These are phyloP conservation scores for Anagyrus pseudococci DNA, from an alignment of 2,888 invertebrate species.

Conservation along the genomic window DNA sequence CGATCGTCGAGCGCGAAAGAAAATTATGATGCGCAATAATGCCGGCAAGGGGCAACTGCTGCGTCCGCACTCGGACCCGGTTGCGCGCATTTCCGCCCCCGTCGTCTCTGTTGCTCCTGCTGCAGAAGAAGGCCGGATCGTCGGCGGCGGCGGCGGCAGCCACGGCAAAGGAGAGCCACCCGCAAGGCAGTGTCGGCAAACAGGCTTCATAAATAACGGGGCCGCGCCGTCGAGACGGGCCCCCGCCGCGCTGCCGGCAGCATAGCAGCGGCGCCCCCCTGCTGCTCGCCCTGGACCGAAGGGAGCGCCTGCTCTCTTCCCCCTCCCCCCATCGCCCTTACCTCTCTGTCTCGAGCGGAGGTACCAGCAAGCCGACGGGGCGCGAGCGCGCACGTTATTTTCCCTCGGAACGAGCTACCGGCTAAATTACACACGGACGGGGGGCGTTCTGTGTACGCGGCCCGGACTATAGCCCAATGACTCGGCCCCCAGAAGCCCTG, in stretches of 20 bases:
- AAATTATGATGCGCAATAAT: too few species aligned
- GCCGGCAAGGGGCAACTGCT: too few species aligned
- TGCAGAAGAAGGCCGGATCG: too few species aligned
- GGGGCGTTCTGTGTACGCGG: conserved; percentile 18
- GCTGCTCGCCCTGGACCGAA: not conserved
- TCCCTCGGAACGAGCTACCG: conserved; percentile 40
- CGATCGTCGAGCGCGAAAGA: too few species aligned
- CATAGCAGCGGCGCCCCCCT: not conserved
- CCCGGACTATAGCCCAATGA: not conserved
- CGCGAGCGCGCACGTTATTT: conserved; percentile 42
- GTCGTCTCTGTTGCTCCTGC: too few species aligned
- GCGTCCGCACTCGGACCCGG: too few species aligned
- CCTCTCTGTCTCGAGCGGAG: conserved; percentile 43
- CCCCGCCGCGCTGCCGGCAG: not conserved
- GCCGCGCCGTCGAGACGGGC: not conserved
- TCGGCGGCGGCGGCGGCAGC: conserved; percentile 3
- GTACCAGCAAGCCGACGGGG: conserved; percentile 41
- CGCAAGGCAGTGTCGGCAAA: conserved; percentile 56
- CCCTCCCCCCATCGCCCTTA: too few species aligned
- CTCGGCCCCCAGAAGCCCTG: not conserved
- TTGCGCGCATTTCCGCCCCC: too few species aligned
- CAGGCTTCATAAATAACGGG: conserved; percentile 50
- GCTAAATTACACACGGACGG: conserved; percentile 43
- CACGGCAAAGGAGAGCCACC: conserved; percentile 47
- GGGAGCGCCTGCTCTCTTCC: too few species aligned